phyloP scores from a whole-genome alignment of 2,797 vertebrate genomes.

The Channa striata region DNA sequence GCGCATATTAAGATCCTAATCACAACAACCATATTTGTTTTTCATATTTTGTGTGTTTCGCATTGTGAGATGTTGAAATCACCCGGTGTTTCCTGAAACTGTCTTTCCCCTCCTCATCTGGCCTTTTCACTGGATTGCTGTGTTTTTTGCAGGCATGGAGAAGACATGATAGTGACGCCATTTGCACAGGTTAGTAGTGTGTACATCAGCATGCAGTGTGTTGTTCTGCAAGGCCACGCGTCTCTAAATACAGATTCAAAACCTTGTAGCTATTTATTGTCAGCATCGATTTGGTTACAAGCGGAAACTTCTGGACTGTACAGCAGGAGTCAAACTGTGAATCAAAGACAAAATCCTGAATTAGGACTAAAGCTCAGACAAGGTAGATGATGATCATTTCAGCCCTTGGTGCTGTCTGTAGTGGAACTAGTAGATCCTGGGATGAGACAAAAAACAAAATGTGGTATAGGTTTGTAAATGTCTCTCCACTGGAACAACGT shows the following conservation, averaged over 20 bases:
- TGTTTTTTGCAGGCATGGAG: conserved; percentile 87
- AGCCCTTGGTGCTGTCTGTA: no score
- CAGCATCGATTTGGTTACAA: background rate
- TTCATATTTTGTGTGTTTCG: conserved; percentile 34
- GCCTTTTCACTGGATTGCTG: conserved; percentile 36
- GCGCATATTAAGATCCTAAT: conserved; percentile 7
- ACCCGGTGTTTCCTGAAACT: background rate
- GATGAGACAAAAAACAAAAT: no score
- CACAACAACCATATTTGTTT: conserved; percentile 27
- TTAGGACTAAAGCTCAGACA: no score
- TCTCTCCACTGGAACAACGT: no score
- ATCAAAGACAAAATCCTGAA: no score
- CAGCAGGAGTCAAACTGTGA: background rate
- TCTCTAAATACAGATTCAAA: background rate
- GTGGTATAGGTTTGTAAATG: no score
- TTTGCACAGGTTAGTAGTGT: conserved; percentile 91
- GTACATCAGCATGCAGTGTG: background rate
- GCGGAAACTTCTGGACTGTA: background rate
- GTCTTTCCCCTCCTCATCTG: background rate
- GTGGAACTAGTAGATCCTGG: no score
- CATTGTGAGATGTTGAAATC: background rate
- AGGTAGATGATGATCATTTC: no score
- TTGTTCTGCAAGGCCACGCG: background rate
- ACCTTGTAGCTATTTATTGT: background rate
- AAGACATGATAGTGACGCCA: conserved; percentile 98